Evolutionary conservation across 2,888 invertebrate genomes (phyloP), one percentile per base, ranked within the genome.

Genomic region (Drosophila macrospina): DNA sequence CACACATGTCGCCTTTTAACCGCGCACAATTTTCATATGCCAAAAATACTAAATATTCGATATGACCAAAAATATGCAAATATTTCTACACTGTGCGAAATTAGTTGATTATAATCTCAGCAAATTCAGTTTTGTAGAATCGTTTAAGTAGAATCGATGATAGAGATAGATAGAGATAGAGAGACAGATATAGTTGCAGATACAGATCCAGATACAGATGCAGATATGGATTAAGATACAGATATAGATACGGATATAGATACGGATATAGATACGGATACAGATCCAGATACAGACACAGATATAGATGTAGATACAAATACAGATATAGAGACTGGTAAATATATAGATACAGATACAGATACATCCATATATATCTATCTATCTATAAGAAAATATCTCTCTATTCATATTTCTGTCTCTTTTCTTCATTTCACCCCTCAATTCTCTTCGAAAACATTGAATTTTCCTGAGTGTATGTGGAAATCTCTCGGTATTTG

Each of bases 1-100:
- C 69, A 72, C 78, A 78, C 75, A 80, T 83, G 86, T 73, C 77
- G 83, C 88, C 86, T 77, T 82, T 83, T 86, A 87, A 82, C 83
- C 83, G 82, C 82, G 70, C 74, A 74, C 69, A 82, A 87, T 85
- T 87, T 83, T 87, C 80, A 87, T 84, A 88, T 84, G 88, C 86
- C 60, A 72, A 87, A 85, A 85, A 85, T 79, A 67, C 83, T 66
- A 77, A 83, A 77, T 77, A 82, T 72, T 87, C 78, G 77, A 82
- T 70, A 73, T 69, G 65, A 50, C 63, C 77, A 67, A 66, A 87
- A 85, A 79, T 87, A 83, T 83, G 78, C 72, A 77, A 75, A 65
- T 61, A 79, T 59, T 60, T 51, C 5, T 47, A 71, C 82, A 85
- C 81, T 62, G 50, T 10, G 28, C 60, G 39, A 57, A 74, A 34